Evolutionary conservation across 2,797 vertebrate genomes (phyloP).

Genomic region (Eulemur mongoz): DNA sequence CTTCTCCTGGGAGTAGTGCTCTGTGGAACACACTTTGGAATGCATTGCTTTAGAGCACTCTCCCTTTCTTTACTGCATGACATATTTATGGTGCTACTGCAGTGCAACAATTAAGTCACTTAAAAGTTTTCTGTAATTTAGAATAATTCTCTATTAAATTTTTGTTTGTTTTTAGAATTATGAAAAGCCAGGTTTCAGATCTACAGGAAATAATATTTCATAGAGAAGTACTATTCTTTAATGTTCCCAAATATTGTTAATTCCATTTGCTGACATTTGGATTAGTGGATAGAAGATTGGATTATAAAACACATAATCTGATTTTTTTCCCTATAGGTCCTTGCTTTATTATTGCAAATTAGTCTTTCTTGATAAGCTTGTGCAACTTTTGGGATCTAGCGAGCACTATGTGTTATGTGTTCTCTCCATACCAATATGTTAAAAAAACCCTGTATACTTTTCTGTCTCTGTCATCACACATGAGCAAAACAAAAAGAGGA

Average conservation of each 20-base stretch:
- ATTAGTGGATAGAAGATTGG: neutral
- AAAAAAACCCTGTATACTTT: neutral
- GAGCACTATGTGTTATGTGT: neutral
- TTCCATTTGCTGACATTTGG: slow-evolving; percentile 34
- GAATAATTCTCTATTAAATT: slow-evolving; percentile 36
- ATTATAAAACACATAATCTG: neutral
- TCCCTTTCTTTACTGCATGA: neutral
- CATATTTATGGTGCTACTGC: neutral
- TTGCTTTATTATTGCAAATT: neutral
- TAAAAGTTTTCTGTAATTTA: slow-evolving; percentile 22
- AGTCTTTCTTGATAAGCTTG: neutral
- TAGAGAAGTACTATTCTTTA: slow-evolving; percentile 5
- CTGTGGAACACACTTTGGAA: neutral
- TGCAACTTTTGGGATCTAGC: neutral
- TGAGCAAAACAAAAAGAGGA: neutral
- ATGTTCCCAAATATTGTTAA: neutral
- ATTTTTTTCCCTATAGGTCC: neutral
- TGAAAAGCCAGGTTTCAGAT: slow-evolving; percentile 27
- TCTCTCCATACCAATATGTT: neutral
- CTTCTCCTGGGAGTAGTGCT: neutral
- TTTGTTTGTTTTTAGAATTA: slow-evolving; percentile 22
- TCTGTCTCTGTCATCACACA: neutral
- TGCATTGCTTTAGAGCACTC: neutral
- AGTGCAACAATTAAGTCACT: neutral
- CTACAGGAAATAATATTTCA: slow-evolving; percentile 29